Conservation (phyloP, 2,113 vertebrate genomes). For the Rattus rattus region DNA sequence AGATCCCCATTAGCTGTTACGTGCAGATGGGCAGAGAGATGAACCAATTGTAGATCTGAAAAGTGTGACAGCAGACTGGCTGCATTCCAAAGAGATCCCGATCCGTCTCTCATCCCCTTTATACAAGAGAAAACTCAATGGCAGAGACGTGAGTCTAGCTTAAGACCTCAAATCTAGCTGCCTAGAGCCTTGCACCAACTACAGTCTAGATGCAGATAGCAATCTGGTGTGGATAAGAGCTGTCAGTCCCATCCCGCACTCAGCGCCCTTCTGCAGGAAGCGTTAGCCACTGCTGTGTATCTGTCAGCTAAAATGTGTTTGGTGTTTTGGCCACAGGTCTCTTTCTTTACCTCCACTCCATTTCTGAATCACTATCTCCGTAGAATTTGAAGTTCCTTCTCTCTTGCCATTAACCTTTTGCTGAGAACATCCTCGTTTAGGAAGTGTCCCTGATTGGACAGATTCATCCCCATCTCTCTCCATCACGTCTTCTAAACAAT, state of each 20-base stretch:
- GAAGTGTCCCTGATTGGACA: not conserved
- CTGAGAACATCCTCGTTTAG: not conserved
- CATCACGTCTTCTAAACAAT: not conserved
- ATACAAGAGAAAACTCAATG: not conserved
- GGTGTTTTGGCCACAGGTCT: not conserved
- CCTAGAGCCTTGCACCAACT: not conserved
- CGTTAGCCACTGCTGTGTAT: not conserved
- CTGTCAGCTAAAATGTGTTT: not conserved
- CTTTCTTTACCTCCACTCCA: not conserved
- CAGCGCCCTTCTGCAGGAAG: not conserved
- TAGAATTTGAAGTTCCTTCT: not conserved
- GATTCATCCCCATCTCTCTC: not conserved
- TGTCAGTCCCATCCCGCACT: not conserved
- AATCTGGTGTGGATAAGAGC: not conserved
- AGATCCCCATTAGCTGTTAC: slow-evolving; percentile 29
- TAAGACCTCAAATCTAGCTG: slow-evolving; percentile 29
- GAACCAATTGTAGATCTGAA: slow-evolving; percentile 28
- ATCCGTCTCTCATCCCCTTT: not conserved
- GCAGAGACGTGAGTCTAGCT: not conserved
- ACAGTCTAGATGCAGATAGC: not conserved
- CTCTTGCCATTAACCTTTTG: not conserved
- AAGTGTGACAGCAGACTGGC: not conserved
- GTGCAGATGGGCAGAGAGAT: not conserved
- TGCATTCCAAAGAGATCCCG: not conserved
- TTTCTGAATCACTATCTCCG: not conserved